Evolutionary conservation across 2,113 vertebrate species (phyloP), one percentile per base, ranked within the genome.

Genomic region (Litocranius walleri): DNA sequence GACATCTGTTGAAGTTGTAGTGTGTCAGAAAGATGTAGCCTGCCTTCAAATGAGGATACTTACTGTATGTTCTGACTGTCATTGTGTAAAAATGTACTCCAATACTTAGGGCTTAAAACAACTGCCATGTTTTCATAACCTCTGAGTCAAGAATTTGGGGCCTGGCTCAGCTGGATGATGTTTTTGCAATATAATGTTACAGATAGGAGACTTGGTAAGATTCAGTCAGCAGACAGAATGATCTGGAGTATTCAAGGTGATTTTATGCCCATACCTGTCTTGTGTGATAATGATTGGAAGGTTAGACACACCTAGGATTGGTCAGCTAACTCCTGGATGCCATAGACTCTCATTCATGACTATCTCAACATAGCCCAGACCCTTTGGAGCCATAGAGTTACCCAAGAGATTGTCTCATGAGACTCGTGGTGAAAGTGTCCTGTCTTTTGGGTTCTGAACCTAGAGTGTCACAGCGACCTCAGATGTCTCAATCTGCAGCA

Each of bases 291-390:
- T 36, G 50, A 17, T 19, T 88, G 16, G 6, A 27, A 84, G 25
- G 15, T 25, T 48, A 40, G 7, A 4, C 43, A 62, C 4, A 82
- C 4, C 27, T 64, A 56, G 9, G 56, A 61, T 90, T 77, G n/a
- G 74, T 56, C 48, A 74, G 27, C 2, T 57, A 82, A 9, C 8
- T 14, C 3, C 15, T 54, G 48, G 11, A 52, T 94, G 29, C 17
- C 33, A 62, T 29, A 4, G 14, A 2, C 10, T 92, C 21, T 30
- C 54, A 6, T 52, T 1, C 0, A 77, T 50, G 7, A 5, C 2
- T 80, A 1, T 59, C 6, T 82, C 29, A 94, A 29, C 29, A 86
- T 19, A 92, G 21, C 6, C 7, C 19, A 5, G 36, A 25, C 1
- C 4, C 48, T 87, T 89, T 25, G n/a, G 48, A 48, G 3, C 27